These are phyloP conservation scores for Diadromus collaris DNA, from an alignment of 2,888 invertebrate genomes.

Conservation along the genomic window DNA sequence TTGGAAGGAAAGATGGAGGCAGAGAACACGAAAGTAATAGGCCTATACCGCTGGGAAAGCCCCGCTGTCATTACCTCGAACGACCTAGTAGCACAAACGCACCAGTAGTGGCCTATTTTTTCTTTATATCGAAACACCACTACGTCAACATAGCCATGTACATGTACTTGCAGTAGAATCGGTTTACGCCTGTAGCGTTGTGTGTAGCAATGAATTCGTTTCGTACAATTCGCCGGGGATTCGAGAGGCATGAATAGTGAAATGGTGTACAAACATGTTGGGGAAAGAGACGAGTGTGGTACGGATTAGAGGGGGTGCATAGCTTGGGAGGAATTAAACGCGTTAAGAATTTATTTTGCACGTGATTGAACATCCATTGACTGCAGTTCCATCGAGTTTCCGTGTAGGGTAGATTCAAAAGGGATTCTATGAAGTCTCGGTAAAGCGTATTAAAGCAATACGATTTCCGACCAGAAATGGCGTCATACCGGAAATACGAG, in stretches of 20 bases:
- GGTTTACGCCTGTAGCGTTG: conserved; percentile 23
- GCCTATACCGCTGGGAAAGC: conserved; percentile 35
- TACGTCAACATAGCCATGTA: conserved; percentile 26
- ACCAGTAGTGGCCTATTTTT: conserved; percentile 57
- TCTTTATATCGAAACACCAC: conserved; percentile 56
- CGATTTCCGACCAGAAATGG: not conserved
- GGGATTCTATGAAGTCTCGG: not conserved
- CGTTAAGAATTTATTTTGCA: conserved; percentile 52
- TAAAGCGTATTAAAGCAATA: not conserved
- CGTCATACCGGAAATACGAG: too few relatives aligned
- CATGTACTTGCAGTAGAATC: conserved; percentile 22
- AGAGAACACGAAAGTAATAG: conserved; percentile 28
- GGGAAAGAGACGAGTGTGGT: conserved; percentile 24
- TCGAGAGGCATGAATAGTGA: conserved; percentile 36
- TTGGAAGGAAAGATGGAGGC: conserved; percentile 10
- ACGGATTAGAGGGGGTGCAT: conserved; percentile 19
- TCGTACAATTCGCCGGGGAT: conserved; percentile 38
- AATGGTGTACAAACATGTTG: conserved; percentile 20
- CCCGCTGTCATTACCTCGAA: conserved; percentile 56
- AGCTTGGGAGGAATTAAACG: conserved; percentile 52
- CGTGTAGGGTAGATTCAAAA: conserved; percentile 3
- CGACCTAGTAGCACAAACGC: conserved; percentile 57
- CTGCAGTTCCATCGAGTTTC: conserved; percentile 8
- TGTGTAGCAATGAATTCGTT: conserved; percentile 46
- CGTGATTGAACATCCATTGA: conserved; percentile 51